These are phyloP conservation scores for Athalia rosae DNA, from an alignment of 2,888 invertebrate genomes.

Conservation along the genomic window DNA sequence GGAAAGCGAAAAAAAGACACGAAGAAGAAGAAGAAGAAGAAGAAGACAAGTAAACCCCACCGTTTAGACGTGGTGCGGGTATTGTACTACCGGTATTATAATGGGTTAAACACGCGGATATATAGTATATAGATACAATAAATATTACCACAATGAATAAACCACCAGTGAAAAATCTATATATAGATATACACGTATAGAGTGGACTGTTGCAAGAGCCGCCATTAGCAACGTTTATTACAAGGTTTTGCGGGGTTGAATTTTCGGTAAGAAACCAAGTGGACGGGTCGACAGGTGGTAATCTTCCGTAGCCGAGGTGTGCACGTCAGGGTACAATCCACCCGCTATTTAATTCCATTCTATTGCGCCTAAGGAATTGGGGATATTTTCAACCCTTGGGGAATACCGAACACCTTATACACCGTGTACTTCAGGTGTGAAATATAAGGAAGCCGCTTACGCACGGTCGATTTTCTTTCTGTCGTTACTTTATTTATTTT, in stretches of 20 bases:
- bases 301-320: conserved; percentile 38
- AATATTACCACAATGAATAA: neutral
- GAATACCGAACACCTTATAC: conserved; percentile 31
- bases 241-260: no score
- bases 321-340: no score
- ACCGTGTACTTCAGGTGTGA: conserved; percentile 36
- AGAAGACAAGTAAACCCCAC: no score
- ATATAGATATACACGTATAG: no score
- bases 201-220: no score
- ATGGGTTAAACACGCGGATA: neutral
- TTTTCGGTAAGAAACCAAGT: neutral
- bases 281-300: conserved; percentile 38
- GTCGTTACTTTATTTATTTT: neutral
- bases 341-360: conserved; percentile 32
- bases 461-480: conserved; percentile 34
- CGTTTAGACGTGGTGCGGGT: no score
- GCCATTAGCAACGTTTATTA: no score
- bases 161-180: neutral
- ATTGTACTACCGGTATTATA: neutral
- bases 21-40: no score
- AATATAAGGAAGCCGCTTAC: conserved; percentile 7
- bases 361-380: neutral
- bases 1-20: no score
- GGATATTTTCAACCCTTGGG: conserved; percentile 27
- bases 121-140: neutral